Evolutionary conservation across 64 coral and sea anemone genomes (phyloP).

Genomic region (Acropora tenuis): DNA sequence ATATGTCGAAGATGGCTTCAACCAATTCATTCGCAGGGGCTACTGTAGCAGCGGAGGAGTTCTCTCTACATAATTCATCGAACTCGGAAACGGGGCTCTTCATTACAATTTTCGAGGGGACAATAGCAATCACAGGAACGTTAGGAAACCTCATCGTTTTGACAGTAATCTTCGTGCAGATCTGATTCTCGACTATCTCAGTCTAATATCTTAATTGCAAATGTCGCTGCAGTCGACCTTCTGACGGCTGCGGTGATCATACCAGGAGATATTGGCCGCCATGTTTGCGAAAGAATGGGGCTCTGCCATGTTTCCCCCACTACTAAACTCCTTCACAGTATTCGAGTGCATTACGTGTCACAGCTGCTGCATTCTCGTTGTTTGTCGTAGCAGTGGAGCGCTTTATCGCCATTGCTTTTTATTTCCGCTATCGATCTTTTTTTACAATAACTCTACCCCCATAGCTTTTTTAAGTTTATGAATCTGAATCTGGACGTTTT

Average conservation of each 20-base stretch:
- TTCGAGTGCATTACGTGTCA: too few relatives aligned
- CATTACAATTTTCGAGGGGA: neutral
- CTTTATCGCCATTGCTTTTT: constrained; percentile 22
- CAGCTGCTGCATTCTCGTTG: neutral
- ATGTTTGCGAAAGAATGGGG: too few relatives aligned
- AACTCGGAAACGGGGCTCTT: neutral
- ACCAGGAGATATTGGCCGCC: too few relatives aligned
- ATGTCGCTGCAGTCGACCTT: neutral
- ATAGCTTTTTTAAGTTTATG: too few relatives aligned
- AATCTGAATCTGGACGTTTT: too few relatives aligned
- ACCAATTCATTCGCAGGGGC: neutral
- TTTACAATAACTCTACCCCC: neutral
- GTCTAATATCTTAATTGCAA: constrained; percentile 30
- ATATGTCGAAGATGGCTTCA: neutral
- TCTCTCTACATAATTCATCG: neutral
- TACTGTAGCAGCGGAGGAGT: neutral
- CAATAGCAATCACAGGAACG: constrained; percentile 27
- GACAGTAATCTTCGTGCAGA: constrained; percentile 24
- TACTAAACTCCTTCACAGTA: too few relatives aligned
- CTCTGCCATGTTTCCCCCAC: too few relatives aligned
- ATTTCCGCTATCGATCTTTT: constrained; percentile 11
- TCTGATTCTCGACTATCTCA: constrained; percentile 30
- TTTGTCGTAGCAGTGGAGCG: constrained; percentile 12
- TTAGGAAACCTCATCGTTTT: constrained; percentile 26
- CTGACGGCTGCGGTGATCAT: too few relatives aligned